Evolutionary conservation across 2,888 invertebrate genomes (phyloP), one percentile per base, ranked within the genome.

Genomic region (Brenthis ino): DNA sequence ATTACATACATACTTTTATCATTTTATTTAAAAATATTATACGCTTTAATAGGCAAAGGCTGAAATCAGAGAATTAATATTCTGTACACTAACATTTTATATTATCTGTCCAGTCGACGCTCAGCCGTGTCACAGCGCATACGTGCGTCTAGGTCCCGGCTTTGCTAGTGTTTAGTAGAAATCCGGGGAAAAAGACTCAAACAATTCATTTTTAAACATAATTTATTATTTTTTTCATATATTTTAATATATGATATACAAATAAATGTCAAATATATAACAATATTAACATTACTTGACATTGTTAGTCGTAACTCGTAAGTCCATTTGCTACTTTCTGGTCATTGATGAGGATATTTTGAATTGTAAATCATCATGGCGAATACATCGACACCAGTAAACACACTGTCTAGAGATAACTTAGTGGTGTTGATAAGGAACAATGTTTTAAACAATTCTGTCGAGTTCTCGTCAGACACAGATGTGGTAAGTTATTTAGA

Each of bases 391-490:
- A 90, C 90, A 3, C 90, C 90, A 4, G 74, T 86, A 5, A 90
- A 90, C 68, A 86, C 79, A 1, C 69, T 90, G 5, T 79, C 80
- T 0, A 80, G 89, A 60, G 87, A 89, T 1, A 82, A 86, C 48
- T 64, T 90, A 65, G 77, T 78, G 3, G 84, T 87, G 72, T 74
- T 89, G 6, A 84, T 90, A 57, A 80, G 82, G 14, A 89, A 90
- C 74, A 90, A 90, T 69, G 78, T 85, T 37, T 66, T 90, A 28
- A 85, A 88, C 74, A 80, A 79, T 47, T 87, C 90, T 0, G 65
- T 85, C 61, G 89, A 89, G 55, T 85, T 86, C 2, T 79, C 87
- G 0, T 43, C 37, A 43, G 87, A 88, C 65, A 75, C 76, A 69
- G 87, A 88, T 73, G 75, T 78, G 84, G 85, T 82, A 67, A 77